phyloP scores from a whole-genome alignment of 2,113 vertebrate species.

The Cephalopholis sonnerati region DNA sequence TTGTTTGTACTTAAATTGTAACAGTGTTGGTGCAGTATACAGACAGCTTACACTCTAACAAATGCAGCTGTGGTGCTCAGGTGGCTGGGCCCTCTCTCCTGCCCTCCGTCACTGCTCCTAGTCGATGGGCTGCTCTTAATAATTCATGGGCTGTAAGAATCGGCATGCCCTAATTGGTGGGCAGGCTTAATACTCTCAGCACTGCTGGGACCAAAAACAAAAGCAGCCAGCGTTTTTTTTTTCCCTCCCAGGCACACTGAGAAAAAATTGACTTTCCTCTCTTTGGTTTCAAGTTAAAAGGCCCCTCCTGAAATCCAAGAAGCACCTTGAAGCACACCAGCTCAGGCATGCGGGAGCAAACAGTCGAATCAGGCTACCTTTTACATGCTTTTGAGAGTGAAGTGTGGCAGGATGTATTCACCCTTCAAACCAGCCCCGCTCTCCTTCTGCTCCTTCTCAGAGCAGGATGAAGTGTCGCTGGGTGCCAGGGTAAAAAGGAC shows the following conservation, averaged over 20 bases:
- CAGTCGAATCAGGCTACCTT: slow-evolving; percentile 45
- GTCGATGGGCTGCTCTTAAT: slow-evolving; percentile 77
- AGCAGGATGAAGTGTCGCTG: slow-evolving; percentile 27
- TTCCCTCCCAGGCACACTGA: slow-evolving; percentile 10
- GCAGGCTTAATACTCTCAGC: slow-evolving; percentile 63
- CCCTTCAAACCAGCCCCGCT: slow-evolving; percentile 45
- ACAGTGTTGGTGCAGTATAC: slow-evolving; percentile 7
- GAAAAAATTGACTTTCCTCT: slow-evolving; percentile 47
- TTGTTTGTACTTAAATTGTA: slow-evolving; percentile 52
- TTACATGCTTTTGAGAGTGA: slow-evolving; percentile 45
- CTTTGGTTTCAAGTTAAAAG: slow-evolving; percentile 71
- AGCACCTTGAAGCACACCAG: slow-evolving; percentile 57
- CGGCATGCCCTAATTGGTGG: slow-evolving; percentile 76
- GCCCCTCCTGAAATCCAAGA: slow-evolving; percentile 66
- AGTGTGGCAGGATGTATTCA: slow-evolving; percentile 40
- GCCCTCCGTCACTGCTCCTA: slow-evolving; percentile 63
- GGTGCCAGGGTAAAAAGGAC: slow-evolving; percentile 64
- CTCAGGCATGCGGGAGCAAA: slow-evolving; percentile 53
- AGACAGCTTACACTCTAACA: slow-evolving; percentile 39
- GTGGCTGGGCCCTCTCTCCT: slow-evolving; percentile 49
- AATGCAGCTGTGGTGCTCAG: slow-evolving; percentile 70
- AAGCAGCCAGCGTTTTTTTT: slow-evolving; percentile 33
- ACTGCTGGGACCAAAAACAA: slow-evolving; percentile 68
- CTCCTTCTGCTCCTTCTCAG: slow-evolving; percentile 24
- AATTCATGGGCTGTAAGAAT: slow-evolving; percentile 79